Percentiles rank a stretch among this genome's conserved stretches.
Evolutionary conservation across 2,888 invertebrate species (phyloP).

Genomic region (Eubasilissa splendida): DNA sequence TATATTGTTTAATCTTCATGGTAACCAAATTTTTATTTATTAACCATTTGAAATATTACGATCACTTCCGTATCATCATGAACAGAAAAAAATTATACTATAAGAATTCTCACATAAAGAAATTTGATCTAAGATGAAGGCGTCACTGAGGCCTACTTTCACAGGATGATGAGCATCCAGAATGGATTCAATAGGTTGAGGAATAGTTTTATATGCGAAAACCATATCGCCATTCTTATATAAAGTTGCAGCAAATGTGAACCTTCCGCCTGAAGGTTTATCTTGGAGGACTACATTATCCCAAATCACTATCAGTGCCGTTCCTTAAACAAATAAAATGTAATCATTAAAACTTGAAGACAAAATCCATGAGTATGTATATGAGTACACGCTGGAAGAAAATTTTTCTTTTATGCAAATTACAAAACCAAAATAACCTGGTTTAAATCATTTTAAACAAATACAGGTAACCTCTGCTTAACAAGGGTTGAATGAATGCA

Average conservation of each 20-base stretch:
- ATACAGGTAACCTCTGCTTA: too few relatives aligned
- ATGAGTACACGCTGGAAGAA: too few relatives aligned
- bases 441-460: too few relatives aligned
- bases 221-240: slow-evolving; percentile 91
- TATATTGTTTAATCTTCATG: too few relatives aligned
- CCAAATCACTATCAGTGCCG: slow-evolving; percentile 93
- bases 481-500: too few relatives aligned
- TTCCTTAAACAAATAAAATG: slow-evolving; percentile 57
- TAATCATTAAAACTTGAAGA: not conserved
- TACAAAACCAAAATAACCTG: too few relatives aligned
- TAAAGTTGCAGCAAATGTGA: slow-evolving; percentile 93
- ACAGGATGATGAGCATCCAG: slow-evolving; percentile 92
- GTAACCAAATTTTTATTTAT: too few relatives aligned
- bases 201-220: slow-evolving; percentile 91
- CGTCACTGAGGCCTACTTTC: slow-evolving; percentile 98
- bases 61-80: too few relatives aligned
- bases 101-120: slow-evolving; percentile 81
- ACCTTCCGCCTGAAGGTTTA: slow-evolving; percentile 79
- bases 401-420: too few relatives aligned
- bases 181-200: slow-evolving; percentile 83
- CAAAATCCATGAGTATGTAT: too few relatives aligned
- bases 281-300: slow-evolving; percentile 91
- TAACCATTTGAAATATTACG: too few relatives aligned
- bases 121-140: slow-evolving; percentile 92
- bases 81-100: not conserved